Conservation (phyloP, 2,113 vertebrate species). For the Laterallus jamaicensis region DNA sequence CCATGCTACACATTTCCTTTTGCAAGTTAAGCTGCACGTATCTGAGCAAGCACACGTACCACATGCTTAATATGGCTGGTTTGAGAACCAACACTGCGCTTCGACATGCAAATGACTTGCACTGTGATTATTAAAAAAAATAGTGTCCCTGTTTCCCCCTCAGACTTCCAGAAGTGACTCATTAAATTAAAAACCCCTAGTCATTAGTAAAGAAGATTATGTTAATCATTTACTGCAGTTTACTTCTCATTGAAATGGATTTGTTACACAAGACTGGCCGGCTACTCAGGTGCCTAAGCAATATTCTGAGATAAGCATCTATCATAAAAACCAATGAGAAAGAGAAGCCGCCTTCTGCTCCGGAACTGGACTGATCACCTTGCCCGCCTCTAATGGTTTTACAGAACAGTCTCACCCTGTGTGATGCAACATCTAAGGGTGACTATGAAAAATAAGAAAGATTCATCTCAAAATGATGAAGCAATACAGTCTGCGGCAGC, state of each 20-base stretch:
- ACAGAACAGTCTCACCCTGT: not conserved
- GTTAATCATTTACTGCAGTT: slow-evolving; percentile 51
- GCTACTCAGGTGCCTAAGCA: slow-evolving; percentile 28
- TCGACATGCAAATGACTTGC: not conserved
- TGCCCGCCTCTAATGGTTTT: not conserved
- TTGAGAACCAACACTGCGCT: not conserved
- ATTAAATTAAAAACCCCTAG: slow-evolving; percentile 25
- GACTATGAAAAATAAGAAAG: not conserved
- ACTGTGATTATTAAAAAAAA: not conserved
- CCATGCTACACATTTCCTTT: not conserved
- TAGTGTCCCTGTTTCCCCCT: not conserved
- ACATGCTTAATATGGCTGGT: not conserved
- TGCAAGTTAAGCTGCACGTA: not conserved
- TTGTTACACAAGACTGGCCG: not conserved
- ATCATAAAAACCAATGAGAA: not conserved
- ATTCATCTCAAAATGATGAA: not conserved
- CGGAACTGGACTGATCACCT: not conserved
- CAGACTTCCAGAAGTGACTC: slow-evolving; percentile 38
- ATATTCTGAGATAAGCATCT: not conserved
- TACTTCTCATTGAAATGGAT: slow-evolving; percentile 45
- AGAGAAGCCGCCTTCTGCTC: not conserved
- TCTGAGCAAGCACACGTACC: not conserved
- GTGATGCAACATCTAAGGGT: not conserved
- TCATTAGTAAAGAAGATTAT: slow-evolving; percentile 55
- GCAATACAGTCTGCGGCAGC: not conserved